A percentile compares a stretch with the other conserved stretches of the same genome.
These are phyloP conservation scores for Fistularia commersonii DNA, from an alignment of 2,797 vertebrate species.

Conservation along the genomic window DNA sequence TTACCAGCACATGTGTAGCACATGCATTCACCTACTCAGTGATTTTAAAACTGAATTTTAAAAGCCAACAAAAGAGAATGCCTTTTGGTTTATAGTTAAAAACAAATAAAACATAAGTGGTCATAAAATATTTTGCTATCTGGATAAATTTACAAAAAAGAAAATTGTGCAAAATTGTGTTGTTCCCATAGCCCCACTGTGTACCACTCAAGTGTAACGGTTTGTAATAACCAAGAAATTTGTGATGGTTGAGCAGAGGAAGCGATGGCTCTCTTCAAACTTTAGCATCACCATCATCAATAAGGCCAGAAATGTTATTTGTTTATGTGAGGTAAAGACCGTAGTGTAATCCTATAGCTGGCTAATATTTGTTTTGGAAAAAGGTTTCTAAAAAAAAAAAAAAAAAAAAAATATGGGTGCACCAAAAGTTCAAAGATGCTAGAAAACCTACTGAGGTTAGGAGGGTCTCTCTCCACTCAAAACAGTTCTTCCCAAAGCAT, in stretches of 20 bases:
- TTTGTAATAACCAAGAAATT: slow-evolving; percentile 23
- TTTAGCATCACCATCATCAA: slow-evolving; percentile 40
- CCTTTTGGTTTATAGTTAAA: slow-evolving; percentile 64
- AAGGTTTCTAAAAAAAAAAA: slow-evolving; percentile 11
- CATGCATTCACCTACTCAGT: slow-evolving; percentile 44
- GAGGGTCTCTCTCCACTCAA: slow-evolving; percentile 31
- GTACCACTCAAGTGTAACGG: slow-evolving; percentile 60
- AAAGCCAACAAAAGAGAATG: slow-evolving; percentile 43
- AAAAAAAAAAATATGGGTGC: slow-evolving; percentile 38
- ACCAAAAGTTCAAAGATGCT: slow-evolving; percentile 54
- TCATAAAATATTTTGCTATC: slow-evolving; percentile 18
- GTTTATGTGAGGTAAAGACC: slow-evolving; percentile 67
- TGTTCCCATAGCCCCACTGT: slow-evolving; percentile 50
- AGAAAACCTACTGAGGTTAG: slow-evolving; percentile 58
- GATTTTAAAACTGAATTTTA: slow-evolving; percentile 59
- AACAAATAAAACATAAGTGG: slow-evolving; percentile 55
- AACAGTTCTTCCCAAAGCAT: slow-evolving; percentile 47
- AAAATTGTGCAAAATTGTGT: slow-evolving; percentile 67
- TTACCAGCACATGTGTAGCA: slow-evolving; percentile 37
- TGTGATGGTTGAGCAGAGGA: slow-evolving; percentile 44
- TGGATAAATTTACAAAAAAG: slow-evolving; percentile 36
- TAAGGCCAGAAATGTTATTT: slow-evolving; percentile 63
- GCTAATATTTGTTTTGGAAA: slow-evolving; percentile 20
- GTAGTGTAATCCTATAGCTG: slow-evolving; percentile 69
- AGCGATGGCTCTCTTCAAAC: slow-evolving; percentile 24